Conservation (phyloP, 2,113 vertebrate species). For the Arvicanthis niloticus region DNA sequence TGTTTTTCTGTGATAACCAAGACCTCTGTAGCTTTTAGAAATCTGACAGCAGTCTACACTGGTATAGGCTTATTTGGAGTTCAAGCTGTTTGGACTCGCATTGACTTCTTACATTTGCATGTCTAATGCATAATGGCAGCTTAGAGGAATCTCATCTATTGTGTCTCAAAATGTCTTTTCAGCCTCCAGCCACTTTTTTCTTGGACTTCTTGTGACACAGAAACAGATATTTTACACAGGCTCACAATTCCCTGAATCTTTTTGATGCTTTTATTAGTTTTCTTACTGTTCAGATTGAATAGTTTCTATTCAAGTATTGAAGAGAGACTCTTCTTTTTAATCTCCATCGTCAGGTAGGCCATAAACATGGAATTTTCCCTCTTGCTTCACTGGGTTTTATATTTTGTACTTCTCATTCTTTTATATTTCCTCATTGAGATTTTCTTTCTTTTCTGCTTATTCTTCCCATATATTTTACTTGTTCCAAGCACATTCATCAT, state of each 20-base stretch:
- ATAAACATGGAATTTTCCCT: neutral
- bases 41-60: neutral
- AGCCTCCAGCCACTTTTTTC: neutral
- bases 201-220: neutral
- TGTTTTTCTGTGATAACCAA: neutral
- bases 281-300: neutral
- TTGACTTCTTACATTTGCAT: neutral
- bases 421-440: neutral
- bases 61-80: neutral
- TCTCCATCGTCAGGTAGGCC: neutral
- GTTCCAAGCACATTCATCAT: neutral
- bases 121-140: neutral
- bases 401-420: neutral
- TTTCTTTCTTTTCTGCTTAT: neutral
- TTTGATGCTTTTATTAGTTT: neutral
- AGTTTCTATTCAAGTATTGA: neutral
- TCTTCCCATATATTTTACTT: conserved; percentile 20
- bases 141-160: neutral
- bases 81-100: neutral
- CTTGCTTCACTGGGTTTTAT: neutral
- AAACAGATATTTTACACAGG: neutral
- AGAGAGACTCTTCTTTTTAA: neutral
- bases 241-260: neutral
- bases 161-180: neutral
- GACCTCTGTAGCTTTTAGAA: neutral